phyloP scores from a whole-genome alignment of 1,140 invertebrate genomes.

The Drosophila santomea region DNA sequence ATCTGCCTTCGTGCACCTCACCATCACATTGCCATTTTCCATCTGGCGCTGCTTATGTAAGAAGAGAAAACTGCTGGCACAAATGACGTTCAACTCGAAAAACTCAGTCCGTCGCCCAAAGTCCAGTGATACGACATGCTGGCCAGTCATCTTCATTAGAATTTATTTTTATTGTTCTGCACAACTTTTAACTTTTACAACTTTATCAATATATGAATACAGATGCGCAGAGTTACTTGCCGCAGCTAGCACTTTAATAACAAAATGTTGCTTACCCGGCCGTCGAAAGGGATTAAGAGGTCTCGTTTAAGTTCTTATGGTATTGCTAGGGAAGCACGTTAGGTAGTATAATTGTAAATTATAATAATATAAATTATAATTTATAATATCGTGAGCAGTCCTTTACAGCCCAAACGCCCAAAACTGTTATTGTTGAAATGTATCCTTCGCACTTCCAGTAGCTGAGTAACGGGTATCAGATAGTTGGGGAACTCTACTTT shows the following conservation, averaged over 20 bases:
- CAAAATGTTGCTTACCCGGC: conserved; percentile 40
- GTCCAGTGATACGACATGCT: conserved; percentile 64
- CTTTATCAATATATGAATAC: conserved; percentile 83
- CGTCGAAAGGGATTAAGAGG: conserved; percentile 13
- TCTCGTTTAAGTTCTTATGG: conserved; percentile 3
- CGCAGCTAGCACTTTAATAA: conserved; percentile 67
- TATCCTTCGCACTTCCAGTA: too few relatives aligned
- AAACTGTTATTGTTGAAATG: too few relatives aligned
- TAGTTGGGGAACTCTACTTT: too few relatives aligned
- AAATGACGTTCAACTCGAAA: conserved; percentile 59
- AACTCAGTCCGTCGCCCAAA: conserved; percentile 11
- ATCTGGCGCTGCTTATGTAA: conserved; percentile 70
- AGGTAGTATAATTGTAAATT: too few relatives aligned
- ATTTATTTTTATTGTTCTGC: conserved; percentile 83
- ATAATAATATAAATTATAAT: too few relatives aligned
- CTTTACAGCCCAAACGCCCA: too few relatives aligned
- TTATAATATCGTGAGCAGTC: too few relatives aligned
- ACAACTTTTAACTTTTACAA: conserved; percentile 82
- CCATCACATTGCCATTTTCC: conserved; percentile 15
- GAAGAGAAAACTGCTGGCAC: conserved; percentile 75
- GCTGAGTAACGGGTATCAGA: too few relatives aligned
- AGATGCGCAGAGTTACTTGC: conserved; percentile 51
- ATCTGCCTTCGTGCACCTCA: conserved; percentile 24
- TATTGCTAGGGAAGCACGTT: too few relatives aligned
- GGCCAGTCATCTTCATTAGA: conserved; percentile 78